Percentiles rank a stretch among this genome's conserved stretches.
Evolutionary conservation across 2,113 vertebrate species (phyloP).

Genomic region (Caranx ignobilis): DNA sequence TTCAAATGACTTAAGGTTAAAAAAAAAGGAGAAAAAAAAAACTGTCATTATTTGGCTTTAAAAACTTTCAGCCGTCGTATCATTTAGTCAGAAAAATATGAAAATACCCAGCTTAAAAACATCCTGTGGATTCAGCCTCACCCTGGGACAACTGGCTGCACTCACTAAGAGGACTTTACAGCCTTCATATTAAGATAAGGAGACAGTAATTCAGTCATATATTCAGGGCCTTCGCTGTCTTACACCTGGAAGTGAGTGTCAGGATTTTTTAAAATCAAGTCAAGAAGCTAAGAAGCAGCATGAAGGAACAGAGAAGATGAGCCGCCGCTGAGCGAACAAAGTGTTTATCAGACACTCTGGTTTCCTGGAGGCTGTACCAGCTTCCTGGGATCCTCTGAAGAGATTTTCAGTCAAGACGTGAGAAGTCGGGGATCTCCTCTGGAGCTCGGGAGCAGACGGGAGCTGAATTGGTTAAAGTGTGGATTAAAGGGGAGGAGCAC

Average conservation of each 20-base stretch:
- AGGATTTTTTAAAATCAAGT: slow-evolving; percentile 43
- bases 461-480: slow-evolving; percentile 31
- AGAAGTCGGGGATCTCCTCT: slow-evolving; percentile 37
- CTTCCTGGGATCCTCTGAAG: slow-evolving; percentile 54
- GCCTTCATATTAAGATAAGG: slow-evolving; percentile 38
- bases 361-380: slow-evolving; percentile 50
- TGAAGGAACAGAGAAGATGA: slow-evolving; percentile 37
- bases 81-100: not conserved
- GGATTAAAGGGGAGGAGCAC: slow-evolving; percentile 14
- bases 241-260: slow-evolving; percentile 46
- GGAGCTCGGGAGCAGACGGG: slow-evolving; percentile 36
- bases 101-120: not conserved
- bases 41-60: too few species aligned
- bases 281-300: slow-evolving; percentile 25
- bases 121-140: not conserved
- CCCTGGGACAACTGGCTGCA: not conserved
- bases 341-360: slow-evolving; percentile 51
- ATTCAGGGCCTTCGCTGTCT: slow-evolving; percentile 29
- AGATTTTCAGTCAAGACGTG: slow-evolving; percentile 6
- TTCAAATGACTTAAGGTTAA: too few species aligned
- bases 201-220: slow-evolving; percentile 22
- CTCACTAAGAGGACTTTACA: not conserved
- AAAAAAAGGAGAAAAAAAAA: not conserved
- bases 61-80: not conserved
- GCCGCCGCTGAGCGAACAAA: slow-evolving; percentile 52